Base-by-base conservation (phyloP, 2,113 vertebrate genomes). In the Casuarius casuarius region DNA sequence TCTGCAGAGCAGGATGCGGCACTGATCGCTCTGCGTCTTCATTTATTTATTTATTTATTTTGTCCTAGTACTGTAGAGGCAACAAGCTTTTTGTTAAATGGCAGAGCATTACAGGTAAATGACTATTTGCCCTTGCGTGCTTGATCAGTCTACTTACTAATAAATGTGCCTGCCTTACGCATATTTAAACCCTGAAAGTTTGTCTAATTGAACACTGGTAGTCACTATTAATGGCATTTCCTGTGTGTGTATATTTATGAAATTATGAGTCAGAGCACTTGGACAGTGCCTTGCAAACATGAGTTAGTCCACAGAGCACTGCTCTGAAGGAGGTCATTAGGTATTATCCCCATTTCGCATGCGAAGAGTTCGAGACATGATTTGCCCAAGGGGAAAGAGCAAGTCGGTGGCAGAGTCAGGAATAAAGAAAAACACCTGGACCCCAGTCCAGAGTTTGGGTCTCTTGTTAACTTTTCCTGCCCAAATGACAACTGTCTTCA, bases 151-250 rank as follows among this genome's bases (percentile, higher is more conserved):
- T 94, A 26, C 59, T 72, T 94, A 90, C 79, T 91, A 94, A 92
- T 90, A 29, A 72, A 56, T 70, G 84, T 86, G 82, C 63, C 82
- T 78, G 66, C 92, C 86, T 88, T 80, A 65, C 70, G 89, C 87
- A 94, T 91, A 94, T 96, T 97, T 95, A 88, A 94, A 94, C 95
- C 94, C 92, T 92, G 82, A 95, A 98, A 96, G 63, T 49, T 19
- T 87, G 78, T 97, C 84, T 95, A 93, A 54, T 95, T 96, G 89
- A 74, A 21, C 63, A 76, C 56, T 54, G 23, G 76, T 26, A 90
- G 94, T 87, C 81, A 90, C 29, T 67, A 20, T 61, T 38, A 44
- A 19, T 91, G 85, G 56, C 26, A 86, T 76, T 94, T 96, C 92
- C 95, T 89, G 20, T 74, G 51, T 56, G 52, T n/a, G 44, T 54